A percentile compares a stretch with the other conserved stretches of the same genome.
Conservation (phyloP, 2,888 invertebrate genomes). For the Philereme transversata region DNA sequence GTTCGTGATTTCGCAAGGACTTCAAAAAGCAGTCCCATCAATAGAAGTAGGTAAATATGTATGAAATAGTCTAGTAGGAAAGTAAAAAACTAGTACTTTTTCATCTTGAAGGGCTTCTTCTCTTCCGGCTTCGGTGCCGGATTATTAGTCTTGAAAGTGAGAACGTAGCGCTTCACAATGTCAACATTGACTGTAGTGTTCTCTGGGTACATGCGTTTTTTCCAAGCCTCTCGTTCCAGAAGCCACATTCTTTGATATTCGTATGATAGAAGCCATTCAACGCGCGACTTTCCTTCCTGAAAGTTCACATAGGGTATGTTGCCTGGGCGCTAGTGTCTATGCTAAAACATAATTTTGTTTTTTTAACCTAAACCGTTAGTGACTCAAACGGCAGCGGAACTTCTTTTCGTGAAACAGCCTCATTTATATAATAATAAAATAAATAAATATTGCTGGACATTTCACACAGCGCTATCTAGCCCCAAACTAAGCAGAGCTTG, state of each 20-base stretch:
- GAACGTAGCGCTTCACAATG: slow-evolving; percentile 73
- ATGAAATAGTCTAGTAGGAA: background rate
- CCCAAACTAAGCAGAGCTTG: no score
- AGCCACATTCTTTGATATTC: slow-evolving; percentile 85
- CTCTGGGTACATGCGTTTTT: slow-evolving; percentile 81
- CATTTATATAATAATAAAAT: no score
- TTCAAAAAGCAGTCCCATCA: no score
- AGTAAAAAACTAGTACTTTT: slow-evolving; percentile 57
- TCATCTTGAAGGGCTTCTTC: slow-evolving; percentile 77
- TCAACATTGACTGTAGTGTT: slow-evolving; percentile 70
- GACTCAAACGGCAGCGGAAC: no score
- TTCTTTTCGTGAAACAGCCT: no score
- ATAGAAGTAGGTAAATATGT: no score
- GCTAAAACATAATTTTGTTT: no score
- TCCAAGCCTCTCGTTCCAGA: slow-evolving; percentile 80
- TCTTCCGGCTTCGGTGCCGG: slow-evolving; percentile 74
- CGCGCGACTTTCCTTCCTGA: slow-evolving; percentile 69
- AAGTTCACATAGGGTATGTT: slow-evolving; percentile 11
- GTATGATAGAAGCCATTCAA: slow-evolving; percentile 79
- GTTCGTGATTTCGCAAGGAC: no score
- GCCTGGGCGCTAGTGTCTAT: no score
- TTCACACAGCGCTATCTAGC: no score
- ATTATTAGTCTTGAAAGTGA: slow-evolving; percentile 71
- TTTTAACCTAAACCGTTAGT: no score
- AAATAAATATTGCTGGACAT: no score